Evolutionary conservation across 2,888 invertebrate genomes (phyloP), one percentile per base, ranked within the genome.

Genomic region (Melanophora roralis): DNA sequence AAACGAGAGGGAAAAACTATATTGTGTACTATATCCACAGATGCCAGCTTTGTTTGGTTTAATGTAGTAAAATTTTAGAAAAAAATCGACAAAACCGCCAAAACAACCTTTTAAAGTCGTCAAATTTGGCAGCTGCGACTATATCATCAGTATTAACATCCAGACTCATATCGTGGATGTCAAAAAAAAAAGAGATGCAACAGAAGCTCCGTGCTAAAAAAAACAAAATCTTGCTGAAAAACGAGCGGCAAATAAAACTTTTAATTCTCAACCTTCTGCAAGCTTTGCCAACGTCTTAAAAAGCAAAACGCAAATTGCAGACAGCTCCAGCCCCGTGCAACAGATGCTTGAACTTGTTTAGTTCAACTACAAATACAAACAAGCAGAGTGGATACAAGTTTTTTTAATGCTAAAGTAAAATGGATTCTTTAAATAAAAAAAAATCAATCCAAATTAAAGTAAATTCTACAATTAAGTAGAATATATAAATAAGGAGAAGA

Each of bases 381-480:
- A 43, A 38, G 64, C 11, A 47, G 64, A 49, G 59, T 71, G 4
- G 59, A 71, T 43, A 64, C 55, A 21, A 51, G n/a, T 69, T 59
- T 71, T 71, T n/a, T n/a, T 40, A 2, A 43, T 60, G 4, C 19
- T 47, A 34, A 34, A 62, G n/a, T n/a, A 34, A 12, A 19, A 12
- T 62, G 47, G 47, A 11, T 47, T 19, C 12, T 67, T n/a, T 62
- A 68, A 55, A 59, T 64, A 32, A 3, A n/a, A 14, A 78, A 73
- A 65, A 64, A 65, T 12, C 8, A 57, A 40, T 64, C 8, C 32
- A 53, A 53, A 67, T 76, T 16, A 69, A 69, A 60, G 67, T 78
- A 43, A 72, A 78, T 36, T 78, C 78, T 1, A 21, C 62, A 53
- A 73, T 78, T 11, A 55, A n/a, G n/a, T n/a, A n/a, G n/a, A n/a